Base-by-base conservation (phyloP, 2,797 vertebrate species). In the Cyprinodon diabolis region DNA sequence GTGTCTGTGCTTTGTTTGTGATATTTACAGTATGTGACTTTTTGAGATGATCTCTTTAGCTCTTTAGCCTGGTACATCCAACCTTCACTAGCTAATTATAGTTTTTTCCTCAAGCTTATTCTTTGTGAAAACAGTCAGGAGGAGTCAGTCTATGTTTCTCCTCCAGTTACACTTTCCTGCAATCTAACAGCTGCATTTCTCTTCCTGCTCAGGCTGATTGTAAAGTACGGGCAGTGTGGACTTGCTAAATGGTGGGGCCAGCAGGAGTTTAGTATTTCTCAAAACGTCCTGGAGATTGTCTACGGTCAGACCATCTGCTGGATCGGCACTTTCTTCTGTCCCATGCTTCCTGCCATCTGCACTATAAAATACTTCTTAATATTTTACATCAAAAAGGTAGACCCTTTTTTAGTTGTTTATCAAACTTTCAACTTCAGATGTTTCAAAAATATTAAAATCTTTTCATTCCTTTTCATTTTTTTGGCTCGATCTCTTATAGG, bases 261-360 rank as follows among this genome's bases (percentile, higher is more conserved):
- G 86, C 96, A 96, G 89, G 96, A 99, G 79, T 99, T 99, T 76
- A 90, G 87, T 40, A 96, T 99, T 83, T 96, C 98, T 62, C 96
- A 98, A 74, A 98, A 97, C 0, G 97, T 99, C 4, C 90, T 99
- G 63, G 96, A 96, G 80, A 98, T 99, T 0, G 94, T 99, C 74
- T 99, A 99, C 0, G 98, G 98, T 10, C 98, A 99, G 86, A 99
- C 97, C 23, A 97, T 99, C 84, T 99, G 98, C 90, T 99, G 97
- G 97, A 98, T 99, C 0, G 98, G 98, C 74, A 95, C 97, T 0
- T 99, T 97, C 90, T 98, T 97, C 93, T 97, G 96, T 60, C 98
- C 98, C 0, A 87, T 99, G 54, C 95, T 99, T 49, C 98, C 98
- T 8, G 97, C 96, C 63, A 96, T 99, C 84, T 96, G 97, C 82